Conservation (phyloP, 2,113 vertebrate genomes). For the Sylvia atricapilla region DNA sequence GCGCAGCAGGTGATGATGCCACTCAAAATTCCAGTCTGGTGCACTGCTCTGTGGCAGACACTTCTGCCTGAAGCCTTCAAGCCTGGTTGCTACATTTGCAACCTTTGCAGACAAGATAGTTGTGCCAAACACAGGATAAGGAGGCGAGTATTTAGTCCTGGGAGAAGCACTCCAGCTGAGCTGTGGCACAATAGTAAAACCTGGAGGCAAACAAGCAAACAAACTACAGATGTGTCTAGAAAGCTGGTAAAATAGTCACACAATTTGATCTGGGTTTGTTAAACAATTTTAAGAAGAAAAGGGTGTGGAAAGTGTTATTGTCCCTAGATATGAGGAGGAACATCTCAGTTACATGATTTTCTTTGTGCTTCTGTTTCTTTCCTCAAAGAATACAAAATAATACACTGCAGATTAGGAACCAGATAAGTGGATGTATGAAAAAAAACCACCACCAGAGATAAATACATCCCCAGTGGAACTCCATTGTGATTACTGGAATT, state of each 20-base stretch:
- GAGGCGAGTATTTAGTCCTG: not conserved
- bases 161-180: not conserved
- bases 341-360: not conserved
- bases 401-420: not conserved
- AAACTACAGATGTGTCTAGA: not conserved
- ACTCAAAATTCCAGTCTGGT: constrained; percentile 31
- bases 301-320: fast-evolving
- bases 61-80: not conserved
- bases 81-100: not conserved
- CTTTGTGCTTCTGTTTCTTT: not conserved
- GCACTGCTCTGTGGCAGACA: not conserved
- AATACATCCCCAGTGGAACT: not conserved
- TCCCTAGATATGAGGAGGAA: not conserved
- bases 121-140: not conserved
- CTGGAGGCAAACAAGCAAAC: not conserved
- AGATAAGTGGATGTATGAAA: not conserved
- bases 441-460: not conserved
- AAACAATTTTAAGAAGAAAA: not conserved
- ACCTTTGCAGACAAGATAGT: not conserved
- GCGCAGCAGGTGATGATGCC: constrained; percentile 29
- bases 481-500: not conserved
- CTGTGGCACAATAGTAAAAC: not conserved
- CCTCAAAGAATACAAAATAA: not conserved
- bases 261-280: not conserved
- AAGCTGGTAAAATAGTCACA: not conserved